Base-by-base conservation (phyloP, 2,113 vertebrate genomes). In the Aegypius monachus region DNA sequence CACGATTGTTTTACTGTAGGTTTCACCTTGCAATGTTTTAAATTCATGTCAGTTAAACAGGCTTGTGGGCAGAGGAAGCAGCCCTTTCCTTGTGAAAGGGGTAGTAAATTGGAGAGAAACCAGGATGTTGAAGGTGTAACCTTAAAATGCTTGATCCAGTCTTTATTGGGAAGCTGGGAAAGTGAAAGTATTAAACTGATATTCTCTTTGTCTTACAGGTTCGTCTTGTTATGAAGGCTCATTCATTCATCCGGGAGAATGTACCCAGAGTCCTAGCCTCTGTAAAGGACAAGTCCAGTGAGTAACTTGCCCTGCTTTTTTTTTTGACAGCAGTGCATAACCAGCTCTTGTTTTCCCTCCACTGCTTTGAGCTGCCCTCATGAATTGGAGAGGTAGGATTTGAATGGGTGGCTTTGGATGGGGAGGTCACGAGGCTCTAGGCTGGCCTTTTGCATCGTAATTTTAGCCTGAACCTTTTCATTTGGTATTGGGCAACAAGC, bases 241-340 rank as follows among this genome's bases (percentile, higher is more conserved):
- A 99, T 92, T 99, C 99, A 6, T 99, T 99, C 87, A 87, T 99
- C 88, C 98, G 99, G 88, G 99, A 99, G 94, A 99, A 99, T 9
- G 98, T 99, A 5, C 99, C 99, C 68, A 97, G 98, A 86, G 98
- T 99, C 52, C 73, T 98, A 53, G 93, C 95, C 13, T 98, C 97
- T 72, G 90, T 97, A 10, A 98, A 98, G 97, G 98, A 99, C 62
- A 98, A 99, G 68, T 97, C 97, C 48, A 73, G 99, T 99, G 97
- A 97, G 98, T 98, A 91, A 81, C 80, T 50, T 79, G 38, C 72
- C 36, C 15, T 84, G 1, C 43, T 36, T 11, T 23, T 59, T 23
- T 59, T 48, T 79, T 56, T 85, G 19, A 22, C 12, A 90, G 45
- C 22, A 70, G 29, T 16, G 15, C 36, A 32, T 2, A 93, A 52